Percentiles rank a stretch among this genome's conserved stretches.
Conservation (phyloP, 92 coral and sea anemone genomes). For the Meandrina meandrites region DNA sequence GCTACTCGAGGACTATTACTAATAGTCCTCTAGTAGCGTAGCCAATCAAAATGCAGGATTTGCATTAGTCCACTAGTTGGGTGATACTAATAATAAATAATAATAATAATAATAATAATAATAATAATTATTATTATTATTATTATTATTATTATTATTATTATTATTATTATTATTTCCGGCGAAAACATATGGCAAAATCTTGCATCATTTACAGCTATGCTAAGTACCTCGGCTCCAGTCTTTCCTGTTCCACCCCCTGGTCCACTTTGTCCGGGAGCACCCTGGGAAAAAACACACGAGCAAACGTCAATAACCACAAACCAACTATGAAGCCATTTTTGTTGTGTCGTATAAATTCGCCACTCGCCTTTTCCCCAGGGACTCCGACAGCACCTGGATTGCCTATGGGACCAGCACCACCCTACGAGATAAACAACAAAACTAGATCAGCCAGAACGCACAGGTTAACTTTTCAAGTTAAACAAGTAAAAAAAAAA, state of each 20-base stretch:
- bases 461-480: not conserved
- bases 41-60: too few species aligned
- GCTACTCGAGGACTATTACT: too few species aligned
- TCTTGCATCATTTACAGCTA: not conserved
- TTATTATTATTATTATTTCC: too few species aligned
- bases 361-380: not conserved
- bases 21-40: too few species aligned
- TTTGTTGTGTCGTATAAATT: not conserved
- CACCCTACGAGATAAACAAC: not conserved
- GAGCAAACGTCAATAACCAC: not conserved
- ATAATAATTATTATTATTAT: too few species aligned
- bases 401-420: slow-evolving; percentile 3
- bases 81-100: too few species aligned
- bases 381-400: slow-evolving; percentile 9
- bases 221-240: not conserved
- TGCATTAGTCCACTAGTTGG: too few species aligned
- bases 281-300: not conserved
- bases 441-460: not conserved
- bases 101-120: too few species aligned
- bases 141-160: too few species aligned
- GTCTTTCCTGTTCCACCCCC: not conserved
- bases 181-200: not conserved
- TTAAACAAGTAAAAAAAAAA: not conserved
- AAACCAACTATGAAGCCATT: not conserved
- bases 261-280: not conserved